Evolutionary conservation across 2,888 invertebrate species (phyloP), one percentile per base, ranked within the genome.

Genomic region (Tetheella fluctuosa): DNA sequence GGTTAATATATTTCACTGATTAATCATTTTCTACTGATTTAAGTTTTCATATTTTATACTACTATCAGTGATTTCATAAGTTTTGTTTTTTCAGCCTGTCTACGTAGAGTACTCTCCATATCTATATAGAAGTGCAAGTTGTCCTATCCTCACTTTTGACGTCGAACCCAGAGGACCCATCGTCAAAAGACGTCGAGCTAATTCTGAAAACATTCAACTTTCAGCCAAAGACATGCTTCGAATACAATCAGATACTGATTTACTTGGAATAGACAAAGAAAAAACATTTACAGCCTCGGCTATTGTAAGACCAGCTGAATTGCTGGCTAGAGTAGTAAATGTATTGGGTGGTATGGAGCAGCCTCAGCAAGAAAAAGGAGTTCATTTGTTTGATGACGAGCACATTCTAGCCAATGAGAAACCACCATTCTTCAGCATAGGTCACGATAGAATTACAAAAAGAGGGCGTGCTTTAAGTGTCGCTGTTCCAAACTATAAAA

Each of bases 201-300:
- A 95, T 71, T 96, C 96, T 0, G 95, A 95, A 81, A 95, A 95
- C 63, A 94, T 94, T 62, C 91, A 93, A 73, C 71, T 91, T 23
- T 82, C 86, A 15, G 83, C 85, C n/a, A 88, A 81, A 76, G 91
- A 92, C 57, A 90, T 93, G 84, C 85, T 96, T 5, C 94, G 96
- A 60, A 95, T 96, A 58, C 95, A 96, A 67, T 97, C 97, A 0
- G 97, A 97, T 72, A 96, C 96, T 0, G 97, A 97, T 84, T 90
- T 97, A 54, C 94, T 95, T 63, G 94, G 95, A 52, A 97, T 97
- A 67, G 97, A 97, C 81, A 96, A 96, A 75, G 95, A 95, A 69
- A 95, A 95, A 65, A 97, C 97, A 0, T 96, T 96, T 78, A 95
- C 95, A 23, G 94, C 95, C 1, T 94, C 95, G 64, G 95, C 95